Conservation (phyloP, 2,888 invertebrate species). For the Drosophila lutescens region DNA sequence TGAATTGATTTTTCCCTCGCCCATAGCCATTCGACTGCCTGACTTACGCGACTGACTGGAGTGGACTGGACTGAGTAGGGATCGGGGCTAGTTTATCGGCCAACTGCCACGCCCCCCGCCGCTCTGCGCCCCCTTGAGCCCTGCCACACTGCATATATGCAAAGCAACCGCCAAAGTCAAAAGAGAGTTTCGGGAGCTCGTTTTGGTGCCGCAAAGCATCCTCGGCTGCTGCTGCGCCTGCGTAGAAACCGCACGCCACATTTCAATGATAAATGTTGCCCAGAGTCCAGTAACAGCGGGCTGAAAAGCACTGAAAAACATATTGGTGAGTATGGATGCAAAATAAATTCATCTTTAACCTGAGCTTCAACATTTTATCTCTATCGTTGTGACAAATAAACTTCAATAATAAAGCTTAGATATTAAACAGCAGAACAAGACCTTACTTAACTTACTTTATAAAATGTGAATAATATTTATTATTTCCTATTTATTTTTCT, state of each 20-base stretch:
- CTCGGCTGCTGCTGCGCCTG: slow-evolving; percentile 50
- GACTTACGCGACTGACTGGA: slow-evolving; percentile 73
- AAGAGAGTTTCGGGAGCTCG: slow-evolving; percentile 67
- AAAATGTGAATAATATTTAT: too few relatives aligned
- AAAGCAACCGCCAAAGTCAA: slow-evolving; percentile 79
- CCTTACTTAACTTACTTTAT: too few relatives aligned
- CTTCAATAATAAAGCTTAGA: too few relatives aligned
- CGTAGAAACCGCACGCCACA: slow-evolving; percentile 74
- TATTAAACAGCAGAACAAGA: too few relatives aligned
- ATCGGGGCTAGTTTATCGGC: slow-evolving; percentile 50
- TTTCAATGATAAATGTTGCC: slow-evolving; percentile 81
- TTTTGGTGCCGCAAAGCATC: slow-evolving; percentile 80
- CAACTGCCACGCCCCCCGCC: slow-evolving; percentile 25
- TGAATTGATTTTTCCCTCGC: slow-evolving; percentile 68
- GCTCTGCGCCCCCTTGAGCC: neutral
- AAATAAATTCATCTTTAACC: too few relatives aligned
- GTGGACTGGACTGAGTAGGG: slow-evolving; percentile 8
- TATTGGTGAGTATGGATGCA: too few relatives aligned
- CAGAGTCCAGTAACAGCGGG: slow-evolving; percentile 47
- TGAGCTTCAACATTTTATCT: too few relatives aligned
- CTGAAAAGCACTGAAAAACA: slow-evolving; percentile 18
- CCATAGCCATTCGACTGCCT: slow-evolving; percentile 62
- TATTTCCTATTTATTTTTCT: too few relatives aligned
- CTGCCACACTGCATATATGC: slow-evolving; percentile 34
- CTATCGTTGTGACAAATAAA: too few relatives aligned